phyloP scores from a whole-genome alignment of 1,140 invertebrate genomes.

The Trichogramma pretiosum region DNA sequence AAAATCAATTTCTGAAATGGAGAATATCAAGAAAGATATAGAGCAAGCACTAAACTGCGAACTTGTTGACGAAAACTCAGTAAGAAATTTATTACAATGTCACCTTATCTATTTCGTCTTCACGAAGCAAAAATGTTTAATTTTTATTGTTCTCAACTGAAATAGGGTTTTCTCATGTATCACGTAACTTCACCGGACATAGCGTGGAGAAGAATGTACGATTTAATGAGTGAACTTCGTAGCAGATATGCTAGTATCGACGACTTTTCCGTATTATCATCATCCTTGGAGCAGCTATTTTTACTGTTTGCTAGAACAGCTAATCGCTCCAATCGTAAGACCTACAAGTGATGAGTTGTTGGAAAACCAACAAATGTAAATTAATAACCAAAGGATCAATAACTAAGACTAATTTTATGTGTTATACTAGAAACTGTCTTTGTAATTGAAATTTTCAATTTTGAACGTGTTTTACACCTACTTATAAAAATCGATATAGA shows the following conservation, averaged over 20 bases:
- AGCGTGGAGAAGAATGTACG: constrained; percentile 41
- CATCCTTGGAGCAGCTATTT: constrained; percentile 42
- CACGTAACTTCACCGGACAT: constrained; percentile 34
- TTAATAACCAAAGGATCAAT: constrained; percentile 11
- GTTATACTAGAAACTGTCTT: constrained; percentile 18
- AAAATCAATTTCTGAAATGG: constrained; percentile 21
- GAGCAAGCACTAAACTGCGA: constrained; percentile 32
- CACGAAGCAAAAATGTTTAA: too few species aligned
- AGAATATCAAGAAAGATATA: constrained; percentile 32
- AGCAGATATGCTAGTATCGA: constrained; percentile 34
- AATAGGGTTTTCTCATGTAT: constrained; percentile 38
- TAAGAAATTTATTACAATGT: too few species aligned
- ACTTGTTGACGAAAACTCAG: constrained; percentile 37
- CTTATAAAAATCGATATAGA: background rate
- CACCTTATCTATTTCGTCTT: too few species aligned
- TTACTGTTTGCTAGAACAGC: constrained; percentile 39
- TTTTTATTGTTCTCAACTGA: constrained; percentile 15
- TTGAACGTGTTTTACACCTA: constrained; percentile 3
- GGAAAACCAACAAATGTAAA: background rate
- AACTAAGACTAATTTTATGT: constrained; percentile 6
- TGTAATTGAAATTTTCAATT: too few species aligned
- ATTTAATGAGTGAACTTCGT: constrained; percentile 35
- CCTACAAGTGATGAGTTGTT: background rate
- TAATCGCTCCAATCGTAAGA: constrained; percentile 9
- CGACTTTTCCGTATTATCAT: constrained; percentile 40